These are phyloP conservation scores for Ceratina japonica DNA, from an alignment of 1,140 invertebrate species.

Conservation along the genomic window DNA sequence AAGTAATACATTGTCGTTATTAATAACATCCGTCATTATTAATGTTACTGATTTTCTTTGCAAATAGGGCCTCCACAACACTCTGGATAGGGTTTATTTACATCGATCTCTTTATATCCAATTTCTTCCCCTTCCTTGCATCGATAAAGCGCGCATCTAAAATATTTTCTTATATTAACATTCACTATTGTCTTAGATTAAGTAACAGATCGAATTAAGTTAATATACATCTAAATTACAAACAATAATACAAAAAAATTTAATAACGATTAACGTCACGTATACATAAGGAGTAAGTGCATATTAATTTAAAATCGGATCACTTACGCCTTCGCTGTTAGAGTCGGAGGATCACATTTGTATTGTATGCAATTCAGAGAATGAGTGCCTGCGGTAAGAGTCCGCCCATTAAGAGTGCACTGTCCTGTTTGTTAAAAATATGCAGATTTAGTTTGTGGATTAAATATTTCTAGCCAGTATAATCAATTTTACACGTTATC, in stretches of 20 bases:
- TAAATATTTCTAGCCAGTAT: neutral
- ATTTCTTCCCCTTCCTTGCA: slow-evolving; percentile 7
- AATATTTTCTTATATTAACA: slow-evolving; percentile 4
- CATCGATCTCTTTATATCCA: slow-evolving; percentile 14
- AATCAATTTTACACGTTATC: no score
- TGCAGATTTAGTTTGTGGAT: neutral
- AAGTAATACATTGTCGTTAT: slow-evolving; percentile 3
- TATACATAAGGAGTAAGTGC: neutral
- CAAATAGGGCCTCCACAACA: slow-evolving; percentile 45
- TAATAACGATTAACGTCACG: neutral
- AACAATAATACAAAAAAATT: neutral
- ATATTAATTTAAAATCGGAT: slow-evolving; percentile 1
- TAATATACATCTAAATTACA: neutral
- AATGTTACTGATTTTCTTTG: neutral
- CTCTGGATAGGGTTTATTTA: slow-evolving; percentile 33
- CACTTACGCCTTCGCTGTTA: slow-evolving; percentile 17
- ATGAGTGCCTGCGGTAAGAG: neutral
- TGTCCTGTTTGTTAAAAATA: neutral
- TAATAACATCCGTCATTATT: neutral
- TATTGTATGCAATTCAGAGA: neutral
- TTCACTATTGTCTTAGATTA: no score
- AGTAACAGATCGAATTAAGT: no score
- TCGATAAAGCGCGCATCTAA: slow-evolving; percentile 6
- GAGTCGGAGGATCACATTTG: neutral
- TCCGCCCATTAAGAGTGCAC: no score